Base-by-base conservation (phyloP, 1,140 invertebrate genomes). In the Tetragnatha versicolor region DNA sequence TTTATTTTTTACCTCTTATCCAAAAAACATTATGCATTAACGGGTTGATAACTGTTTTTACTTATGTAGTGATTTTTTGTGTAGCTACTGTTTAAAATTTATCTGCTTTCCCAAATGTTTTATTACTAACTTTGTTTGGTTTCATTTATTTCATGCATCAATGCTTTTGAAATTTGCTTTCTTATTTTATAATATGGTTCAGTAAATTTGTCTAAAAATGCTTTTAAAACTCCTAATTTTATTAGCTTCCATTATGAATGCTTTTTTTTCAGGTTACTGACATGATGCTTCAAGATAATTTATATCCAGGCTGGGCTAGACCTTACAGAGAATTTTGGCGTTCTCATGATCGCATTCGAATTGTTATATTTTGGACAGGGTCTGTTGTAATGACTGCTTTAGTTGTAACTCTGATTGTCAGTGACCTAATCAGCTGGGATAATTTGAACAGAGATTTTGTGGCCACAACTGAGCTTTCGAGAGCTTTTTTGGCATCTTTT, bases 211-310 rank as follows among this genome's bases (percentile, higher is more conserved):
- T n/a, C n/a, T n/a, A n/a, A n/a, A n/a, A n/a, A n/a, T n/a, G n/a
- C n/a, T n/a, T n/a, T n/a, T n/a, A n/a, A n/a, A n/a, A n/a, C n/a
- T n/a, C n/a, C n/a, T n/a, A n/a, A n/a, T n/a, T n/a, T n/a, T n/a
- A n/a, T n/a, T n/a, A n/a, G n/a, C n/a, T n/a, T n/a, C n/a, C n/a
- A n/a, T n/a, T n/a, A n/a, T n/a, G n/a, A n/a, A n/a, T 47, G 42
- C 42, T 47, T 53, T 53, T 22, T n/a, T 65, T 82, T 86, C 20
- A 89, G 87, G 88, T 89, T 12, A 89, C 88, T 49, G 89, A 89
- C 81, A 89, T 89, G 83, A 89, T 89, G 88, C 85, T 89, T 9
- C 89, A 89, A 82, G 89, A 89, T 81, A 87, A 87, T 80, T 83
- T 89, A 14, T 89, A 89, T 81, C 88, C 88, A 0, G 80, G 85